These are phyloP conservation scores for Furnarius figulus DNA, from an alignment of 2,113 vertebrate genomes.

Conservation along the genomic window DNA sequence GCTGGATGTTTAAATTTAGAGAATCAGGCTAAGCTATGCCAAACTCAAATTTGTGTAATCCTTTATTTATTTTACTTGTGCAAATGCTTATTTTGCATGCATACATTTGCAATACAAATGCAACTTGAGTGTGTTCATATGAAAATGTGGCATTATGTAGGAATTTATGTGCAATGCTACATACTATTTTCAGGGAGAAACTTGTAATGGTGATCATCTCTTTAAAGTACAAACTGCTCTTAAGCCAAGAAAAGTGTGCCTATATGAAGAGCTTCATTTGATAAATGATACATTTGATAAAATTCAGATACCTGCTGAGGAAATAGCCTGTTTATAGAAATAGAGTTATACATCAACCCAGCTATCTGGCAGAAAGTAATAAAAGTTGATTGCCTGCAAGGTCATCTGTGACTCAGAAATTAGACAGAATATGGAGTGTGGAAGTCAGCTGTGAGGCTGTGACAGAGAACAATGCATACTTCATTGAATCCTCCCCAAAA, in stretches of 20 bases:
- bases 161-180: conserved; percentile 16
- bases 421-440: conserved; percentile 19
- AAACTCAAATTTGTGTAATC: not conserved
- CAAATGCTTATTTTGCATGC: conserved; percentile 19
- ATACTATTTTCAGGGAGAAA: not conserved
- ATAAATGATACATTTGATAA: conserved; percentile 46
- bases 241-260: not conserved
- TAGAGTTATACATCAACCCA: conserved; percentile 46
- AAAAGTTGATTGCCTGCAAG: conserved; percentile 29
- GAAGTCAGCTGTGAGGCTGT: not conserved
- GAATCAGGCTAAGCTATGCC: not conserved
- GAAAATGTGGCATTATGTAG: conserved; percentile 31
- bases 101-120: conserved; percentile 41
- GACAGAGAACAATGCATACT: conserved; percentile 5
- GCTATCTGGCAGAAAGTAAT: conserved; percentile 37
- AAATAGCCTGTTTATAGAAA: conserved; percentile 60
- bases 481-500: conserved; percentile 2
- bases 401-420: conserved; percentile 61
- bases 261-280: conserved; percentile 19
- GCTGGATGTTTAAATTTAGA: not conserved
- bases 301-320: conserved; percentile 48
- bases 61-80: conserved; percentile 5
- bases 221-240: conserved; percentile 12
- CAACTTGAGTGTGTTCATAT: not conserved
- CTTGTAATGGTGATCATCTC: not conserved